A percentile compares a stretch with the other conserved stretches of the same genome.
Evolutionary conservation across 92 coral and sea anemone genomes (phyloP).

Genomic region (Virgularia gustaviana): DNA sequence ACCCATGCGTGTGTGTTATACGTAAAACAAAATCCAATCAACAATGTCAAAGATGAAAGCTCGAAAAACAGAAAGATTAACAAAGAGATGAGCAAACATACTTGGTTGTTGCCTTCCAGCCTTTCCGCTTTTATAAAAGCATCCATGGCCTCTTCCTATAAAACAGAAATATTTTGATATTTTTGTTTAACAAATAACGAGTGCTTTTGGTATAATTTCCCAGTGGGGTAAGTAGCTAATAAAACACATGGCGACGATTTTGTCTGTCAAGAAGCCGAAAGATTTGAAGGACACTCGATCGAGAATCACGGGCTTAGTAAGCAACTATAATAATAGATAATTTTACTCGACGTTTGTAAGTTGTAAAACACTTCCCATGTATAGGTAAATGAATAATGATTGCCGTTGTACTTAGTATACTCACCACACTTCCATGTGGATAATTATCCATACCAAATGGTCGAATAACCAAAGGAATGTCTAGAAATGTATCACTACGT

Average conservation of each 20-base stretch:
- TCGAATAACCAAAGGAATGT: slow-evolving; percentile 85
- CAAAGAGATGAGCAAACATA: background rate
- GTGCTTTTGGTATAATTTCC: background rate
- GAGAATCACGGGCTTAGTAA: no score
- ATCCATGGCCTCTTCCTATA: slow-evolving; percentile 67
- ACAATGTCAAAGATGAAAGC: background rate
- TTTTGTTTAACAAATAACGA: background rate
- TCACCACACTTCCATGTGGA: slow-evolving; percentile 90
- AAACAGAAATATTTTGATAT: background rate
- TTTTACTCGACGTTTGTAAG: no score
- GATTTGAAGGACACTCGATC: no score
- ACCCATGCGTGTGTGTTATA: no score
- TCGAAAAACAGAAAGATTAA: background rate
- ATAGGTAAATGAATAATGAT: no score
- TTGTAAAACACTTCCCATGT: no score
- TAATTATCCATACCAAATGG: slow-evolving; percentile 76
- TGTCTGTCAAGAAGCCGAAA: no score
- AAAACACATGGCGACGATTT: no score
- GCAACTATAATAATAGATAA: background rate
- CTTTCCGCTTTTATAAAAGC: slow-evolving; percentile 77
- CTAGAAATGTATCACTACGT: slow-evolving; percentile 78
- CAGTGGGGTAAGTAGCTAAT: no score
- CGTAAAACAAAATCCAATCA: no score
- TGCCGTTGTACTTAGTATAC: no score
- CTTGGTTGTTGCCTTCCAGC: slow-evolving; percentile 87